Base-by-base conservation (phyloP, 2,888 invertebrate species). In the Oxycera nigricornis region DNA sequence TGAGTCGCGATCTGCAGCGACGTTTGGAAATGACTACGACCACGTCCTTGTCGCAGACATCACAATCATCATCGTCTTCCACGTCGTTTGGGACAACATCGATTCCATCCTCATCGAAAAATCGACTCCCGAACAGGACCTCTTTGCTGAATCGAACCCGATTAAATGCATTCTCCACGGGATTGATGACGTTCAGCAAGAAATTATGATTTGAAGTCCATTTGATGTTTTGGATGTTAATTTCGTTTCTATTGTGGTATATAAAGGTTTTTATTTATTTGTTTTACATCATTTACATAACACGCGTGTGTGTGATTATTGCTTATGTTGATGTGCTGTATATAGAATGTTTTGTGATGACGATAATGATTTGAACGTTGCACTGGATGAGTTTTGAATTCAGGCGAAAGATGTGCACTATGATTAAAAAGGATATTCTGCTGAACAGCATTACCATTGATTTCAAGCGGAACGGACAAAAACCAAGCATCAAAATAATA, bases 151-250 rank as follows among this genome's bases (percentile, higher is more conserved):
- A 76, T 75, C 65, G 75, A 68, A 75, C 76, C 41, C 55, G 76
- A 68, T 46, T 76, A 24, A 76, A 73, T 75, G 76, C 75, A 39
- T 75, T 75, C 31, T 74, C 76, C 11, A 67, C 73, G 24, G 73
- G 73, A 39, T 67, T 75, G 31, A 20, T 73, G 65, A 50, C 74
- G n/a, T 75, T 75, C 74, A 59, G 72, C 57, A 76, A 76, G 14
- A 73, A 75, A 68, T 76, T 76, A 76, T 76, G 76, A 76, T 76
- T 76, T 67, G 52, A 73, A 55, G 72, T 76, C 72, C 68, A 75
- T 72, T 74, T 59, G 31, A 41, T 74, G 20, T 31, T 73, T 50
- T 74, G 70, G 70, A 17, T 68, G 41, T 74, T 61, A 62, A 4
- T 59, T 61, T n/a, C 70, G 2, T 26, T 76, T 67, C n/a, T 65